phyloP scores from a whole-genome alignment of 2,797 vertebrate species.

The Epinephelus coioides region DNA sequence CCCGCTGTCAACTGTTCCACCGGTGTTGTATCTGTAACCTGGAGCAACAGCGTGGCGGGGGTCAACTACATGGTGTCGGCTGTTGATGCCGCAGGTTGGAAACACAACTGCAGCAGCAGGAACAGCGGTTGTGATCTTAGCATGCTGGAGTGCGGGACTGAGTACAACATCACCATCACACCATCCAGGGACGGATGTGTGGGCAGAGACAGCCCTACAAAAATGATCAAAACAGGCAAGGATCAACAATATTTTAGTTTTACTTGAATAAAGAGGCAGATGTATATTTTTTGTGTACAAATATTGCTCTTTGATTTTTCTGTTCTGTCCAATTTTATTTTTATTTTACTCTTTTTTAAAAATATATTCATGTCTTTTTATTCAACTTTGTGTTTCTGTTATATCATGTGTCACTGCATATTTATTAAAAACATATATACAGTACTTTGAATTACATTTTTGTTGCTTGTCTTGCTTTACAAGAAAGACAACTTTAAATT shows the following conservation, averaged over 20 bases:
- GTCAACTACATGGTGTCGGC: slow-evolving; percentile 72
- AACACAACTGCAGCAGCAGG: slow-evolving; percentile 72
- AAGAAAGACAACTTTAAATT: no score
- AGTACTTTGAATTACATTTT: no score
- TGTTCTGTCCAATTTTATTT: neutral
- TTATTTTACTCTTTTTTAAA: neutral
- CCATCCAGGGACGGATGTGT: slow-evolving; percentile 75
- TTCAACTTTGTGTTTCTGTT: no score
- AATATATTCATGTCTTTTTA: neutral
- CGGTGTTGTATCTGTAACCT: slow-evolving; percentile 72
- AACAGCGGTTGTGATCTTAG: slow-evolving; percentile 68
- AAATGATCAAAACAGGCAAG: slow-evolving; percentile 79
- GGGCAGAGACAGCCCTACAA: slow-evolving; percentile 71
- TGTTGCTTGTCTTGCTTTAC: no score
- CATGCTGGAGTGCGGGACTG: slow-evolving; percentile 77
- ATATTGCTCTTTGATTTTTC: neutral
- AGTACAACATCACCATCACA: slow-evolving; percentile 82
- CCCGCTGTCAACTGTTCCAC: slow-evolving; percentile 72
- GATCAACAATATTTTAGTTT: neutral
- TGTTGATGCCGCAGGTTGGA: slow-evolving; percentile 15
- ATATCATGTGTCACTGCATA: no score
- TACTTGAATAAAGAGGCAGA: neutral
- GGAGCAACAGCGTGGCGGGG: slow-evolving; percentile 67
- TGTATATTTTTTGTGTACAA: neutral
- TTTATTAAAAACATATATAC: no score